Conservation (phyloP, 2,113 vertebrate species). For the Porphyrio hochstetteri region DNA sequence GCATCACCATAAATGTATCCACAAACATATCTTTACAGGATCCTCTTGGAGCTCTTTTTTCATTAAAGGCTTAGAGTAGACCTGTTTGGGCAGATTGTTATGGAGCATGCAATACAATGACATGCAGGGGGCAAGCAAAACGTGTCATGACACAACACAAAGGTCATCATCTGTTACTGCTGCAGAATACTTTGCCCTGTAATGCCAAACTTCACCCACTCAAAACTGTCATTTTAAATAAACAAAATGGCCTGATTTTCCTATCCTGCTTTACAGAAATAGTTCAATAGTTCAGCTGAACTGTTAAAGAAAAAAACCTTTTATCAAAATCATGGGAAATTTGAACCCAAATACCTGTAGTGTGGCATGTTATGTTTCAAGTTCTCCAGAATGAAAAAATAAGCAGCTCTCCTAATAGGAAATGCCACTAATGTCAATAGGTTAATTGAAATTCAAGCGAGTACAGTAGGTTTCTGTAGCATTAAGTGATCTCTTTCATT, state of each 20-base stretch:
- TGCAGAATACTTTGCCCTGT: not conserved
- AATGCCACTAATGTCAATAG: not conserved
- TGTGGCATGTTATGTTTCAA: not conserved
- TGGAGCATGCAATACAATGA: not conserved
- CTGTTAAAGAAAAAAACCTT: not conserved
- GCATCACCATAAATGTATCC: not conserved
- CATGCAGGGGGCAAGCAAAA: not conserved
- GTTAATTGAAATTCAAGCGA: not conserved
- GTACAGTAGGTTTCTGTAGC: not conserved
- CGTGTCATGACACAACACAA: not conserved
- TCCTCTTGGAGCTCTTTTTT: not conserved
- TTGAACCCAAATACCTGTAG: not conserved
- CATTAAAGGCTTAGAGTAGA: not conserved
- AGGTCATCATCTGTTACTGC: not conserved
- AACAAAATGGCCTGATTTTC: not conserved
- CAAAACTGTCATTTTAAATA: not conserved
- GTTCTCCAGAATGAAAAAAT: not conserved
- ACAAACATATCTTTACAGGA: not conserved
- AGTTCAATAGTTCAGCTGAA: not conserved
- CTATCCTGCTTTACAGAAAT: not conserved
- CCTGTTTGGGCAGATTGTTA: not conserved
- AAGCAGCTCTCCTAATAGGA: not conserved
- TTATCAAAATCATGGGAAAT: not conserved
- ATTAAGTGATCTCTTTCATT: slow-evolving; percentile 14
- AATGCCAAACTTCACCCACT: not conserved